Evolutionary conservation across 23 tunicate genomes (phyloP), one percentile per base, ranked within the genome.

Genomic region (Botrylloides violaceus): DNA sequence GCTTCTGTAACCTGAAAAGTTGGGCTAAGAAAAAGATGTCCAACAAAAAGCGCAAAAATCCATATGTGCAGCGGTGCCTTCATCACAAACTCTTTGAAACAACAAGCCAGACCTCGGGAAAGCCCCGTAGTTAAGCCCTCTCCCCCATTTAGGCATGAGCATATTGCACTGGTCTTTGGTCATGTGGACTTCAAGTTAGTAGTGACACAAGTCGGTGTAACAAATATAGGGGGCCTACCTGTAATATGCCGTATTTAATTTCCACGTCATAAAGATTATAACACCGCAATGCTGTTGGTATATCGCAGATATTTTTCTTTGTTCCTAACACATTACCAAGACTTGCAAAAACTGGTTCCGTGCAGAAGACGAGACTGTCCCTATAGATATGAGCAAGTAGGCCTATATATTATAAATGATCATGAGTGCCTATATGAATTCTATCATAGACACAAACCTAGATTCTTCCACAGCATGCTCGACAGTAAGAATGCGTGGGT

Each of bases 211-310:
- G n/a, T n/a, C n/a, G n/a, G n/a, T n/a, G n/a, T n/a, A n/a, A n/a
- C n/a, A n/a, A n/a, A n/a, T n/a, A n/a, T n/a, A n/a, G 25, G 12
- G 25, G 26, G 61, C 73, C 15, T 32, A 93, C 98, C 75, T 93
- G 98, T 80, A 93, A 64, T 2, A 93, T 32, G 6, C 98, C 98
- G 73, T 93, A 93, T 61, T 86, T 86, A 9, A 93, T 81, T 86
- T 93, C 98, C n/a, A 93, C 81, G 50, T 93, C 95, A 74, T 80
- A 76, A 20, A 93, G 60, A 25, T 86, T 58, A 57, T 77, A 77
- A 26, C 70, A 36, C 60, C 29, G 31, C 50, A 90, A 34, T 27
- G 71, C 78, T 53, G 32, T 70, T 15, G 94, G 79, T 34, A 83
- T 79, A 4, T 81, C 65, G 1, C 59, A 31, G 49, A 86, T 80